Base-by-base conservation (phyloP, 1,140 invertebrate genomes). In the Mycetomoellerius zeteki region DNA sequence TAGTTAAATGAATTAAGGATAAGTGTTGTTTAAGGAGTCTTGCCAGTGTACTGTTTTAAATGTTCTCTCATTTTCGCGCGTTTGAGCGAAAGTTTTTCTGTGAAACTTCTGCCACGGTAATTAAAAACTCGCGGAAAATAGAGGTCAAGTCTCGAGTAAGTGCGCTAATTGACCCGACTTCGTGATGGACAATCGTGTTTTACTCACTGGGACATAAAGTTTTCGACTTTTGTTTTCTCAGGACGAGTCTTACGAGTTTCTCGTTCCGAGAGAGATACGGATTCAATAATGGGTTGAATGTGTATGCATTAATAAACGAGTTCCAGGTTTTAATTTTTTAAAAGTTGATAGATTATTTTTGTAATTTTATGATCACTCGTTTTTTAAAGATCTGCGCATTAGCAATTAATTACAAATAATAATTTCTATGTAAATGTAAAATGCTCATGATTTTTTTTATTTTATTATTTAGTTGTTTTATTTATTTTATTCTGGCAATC, bases 101-200 rank as follows among this genome's bases (percentile, higher is more conserved):
- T 60, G 30, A 7, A 82, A 82, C 21, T 82, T 73, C 7, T 27
- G 37, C 14, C 37, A 43, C 24, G 52, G 78, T 82, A 82, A 82
- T 82, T 82, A 82, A 82, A 82, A 82, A 82, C 33, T 82, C 37
- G 24, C 67, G 7, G 24, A 60, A 82, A 82, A 82, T 82, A 82
- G 72, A 82, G 65, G 78, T 82, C 65, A 69, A 82, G 80, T 37
- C 52, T 56, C 21, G 52, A 82, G 67, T 73, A 58, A 82, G 33
- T 58, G 37, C 69, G 37, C 67, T 82, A 82, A 82, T 82, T 82
- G 67, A 82, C 69, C 37, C 21, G 67, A 58, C 52, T 82, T 47
- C 7, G 37, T 24, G 37, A 82, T 37, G 54, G 19, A 82, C 80
- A 82, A 81, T 82, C 67, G 24, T 24, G 7, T 56, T 73, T 43